phyloP scores from a whole-genome alignment of 2,113 vertebrate genomes.

The Tricholaema leucomelas region DNA sequence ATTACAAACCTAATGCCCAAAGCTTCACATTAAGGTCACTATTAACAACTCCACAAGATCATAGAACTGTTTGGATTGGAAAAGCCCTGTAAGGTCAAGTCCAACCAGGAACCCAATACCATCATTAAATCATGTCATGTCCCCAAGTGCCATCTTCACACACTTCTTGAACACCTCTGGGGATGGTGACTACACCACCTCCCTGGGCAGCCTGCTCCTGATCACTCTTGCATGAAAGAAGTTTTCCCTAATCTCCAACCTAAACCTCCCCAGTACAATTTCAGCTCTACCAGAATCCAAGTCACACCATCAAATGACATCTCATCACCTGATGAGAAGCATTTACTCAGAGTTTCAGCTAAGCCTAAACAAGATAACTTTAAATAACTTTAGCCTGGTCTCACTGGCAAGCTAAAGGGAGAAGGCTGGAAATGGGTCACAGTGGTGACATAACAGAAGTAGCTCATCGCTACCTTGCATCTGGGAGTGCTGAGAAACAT shows the following conservation, averaged over 20 bases:
- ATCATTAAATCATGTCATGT: too few species aligned
- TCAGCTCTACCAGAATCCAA: background rate
- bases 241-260: too few species aligned
- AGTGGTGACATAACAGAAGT: background rate
- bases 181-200: too few species aligned
- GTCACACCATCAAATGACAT: too few species aligned
- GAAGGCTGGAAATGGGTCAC: background rate
- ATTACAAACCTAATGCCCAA: background rate
- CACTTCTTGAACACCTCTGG: too few species aligned
- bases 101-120: too few species aligned
- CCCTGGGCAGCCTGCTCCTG: too few species aligned
- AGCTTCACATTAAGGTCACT: accelerated
- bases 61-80: too few species aligned
- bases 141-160: too few species aligned
- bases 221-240: too few species aligned
- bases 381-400: background rate
- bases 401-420: background rate
- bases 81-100: too few species aligned
- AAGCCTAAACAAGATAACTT: background rate
- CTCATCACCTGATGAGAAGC: background rate
- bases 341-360: background rate
- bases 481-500: background rate
- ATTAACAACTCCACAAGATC: background rate
- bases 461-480: accelerated
- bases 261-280: too few species aligned